phyloP scores from a whole-genome alignment of 2,888 invertebrate genomes.

The Notodonta ziczac region DNA sequence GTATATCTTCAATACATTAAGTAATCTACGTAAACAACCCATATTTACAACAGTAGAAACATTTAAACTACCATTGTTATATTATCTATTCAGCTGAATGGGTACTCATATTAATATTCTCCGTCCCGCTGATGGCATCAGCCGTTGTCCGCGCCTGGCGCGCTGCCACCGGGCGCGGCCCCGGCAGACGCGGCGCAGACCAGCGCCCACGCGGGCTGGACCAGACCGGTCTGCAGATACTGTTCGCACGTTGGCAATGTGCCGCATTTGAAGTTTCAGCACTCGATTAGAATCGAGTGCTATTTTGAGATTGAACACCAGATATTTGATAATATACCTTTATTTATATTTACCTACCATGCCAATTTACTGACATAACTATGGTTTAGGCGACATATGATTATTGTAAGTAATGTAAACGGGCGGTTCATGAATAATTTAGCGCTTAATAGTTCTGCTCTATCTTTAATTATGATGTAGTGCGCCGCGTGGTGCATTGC shows the following conservation, averaged over 20 bases:
- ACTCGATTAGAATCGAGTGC: too few species aligned
- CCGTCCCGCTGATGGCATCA: conserved; percentile 6
- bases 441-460: conserved; percentile 22
- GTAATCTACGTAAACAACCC: not conserved
- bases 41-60: not conserved
- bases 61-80: conserved; percentile 2
- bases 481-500: not conserved
- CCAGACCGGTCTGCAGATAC: not conserved
- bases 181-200: conserved; percentile 33
- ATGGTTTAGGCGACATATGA: too few species aligned
- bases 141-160: conserved; percentile 7
- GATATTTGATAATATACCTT: too few species aligned
- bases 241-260: conserved; percentile 21
- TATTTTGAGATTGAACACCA: too few species aligned
- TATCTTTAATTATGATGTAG: conserved; percentile 20
- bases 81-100: conserved; percentile 1
- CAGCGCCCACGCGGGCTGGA: conserved; percentile 21
- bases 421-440: conserved; percentile 41
- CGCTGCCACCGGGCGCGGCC: conserved; percentile 1
- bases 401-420: conserved; percentile 4
- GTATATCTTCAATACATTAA: too few species aligned
- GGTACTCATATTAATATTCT: conserved; percentile 1
- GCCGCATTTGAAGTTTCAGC: conserved; percentile 9
- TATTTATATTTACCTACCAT: too few species aligned
- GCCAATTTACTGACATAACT: too few species aligned